Base-by-base conservation (phyloP, 2,113 vertebrate species). In the Coryphaenoides rupestris region DNA sequence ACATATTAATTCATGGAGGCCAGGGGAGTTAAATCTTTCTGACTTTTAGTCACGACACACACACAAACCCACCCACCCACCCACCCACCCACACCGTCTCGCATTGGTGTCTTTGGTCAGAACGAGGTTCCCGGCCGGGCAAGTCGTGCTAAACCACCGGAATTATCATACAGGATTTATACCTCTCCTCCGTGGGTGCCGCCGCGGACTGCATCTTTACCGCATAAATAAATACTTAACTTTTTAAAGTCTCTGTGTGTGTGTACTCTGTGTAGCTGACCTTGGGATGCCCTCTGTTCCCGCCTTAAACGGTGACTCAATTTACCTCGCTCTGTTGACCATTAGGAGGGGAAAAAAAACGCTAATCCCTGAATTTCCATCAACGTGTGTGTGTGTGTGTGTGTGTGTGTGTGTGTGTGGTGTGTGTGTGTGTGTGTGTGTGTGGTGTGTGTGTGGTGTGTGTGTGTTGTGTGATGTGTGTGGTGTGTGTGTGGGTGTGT, bases 1-100 rank as follows among this genome's bases (percentile, higher is more conserved):
- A 82, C 70, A 73, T 61, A 82, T 74, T 82, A 78, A 83, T 80
- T 83, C 80, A 84, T 71, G 1, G 17, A 55, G 64, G 57, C 28
- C 55, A 72, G 69, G 68, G 67, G 49, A 59, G 57, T 62, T 82
- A 78, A 85, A 82, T 80, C 63, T 76, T 69, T 53, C 15, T 1
- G 68, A 83, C 66, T 76, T 76, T 68, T 47, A 73, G 68, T 65
- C 21, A 69, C 70, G 62, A 22, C 19, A 53, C 21, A 16, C 46
- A 57, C 45, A 69, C 28, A 21, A 21, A 19, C 59, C 12, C 45
- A 22, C n/a, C 17, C 19, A 17, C 15, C 16, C 47, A 56, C 15
- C 16, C 19, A 3, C 7, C 21, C 60, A 17, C 58, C 33, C 49
- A 57, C 57, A 15, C 13, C 19, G n/a, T 65, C 53, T 62, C 54